phyloP scores from a whole-genome alignment of 53 echinoderm and acorn worm genomes.

The Luidia sarsii region DNA sequence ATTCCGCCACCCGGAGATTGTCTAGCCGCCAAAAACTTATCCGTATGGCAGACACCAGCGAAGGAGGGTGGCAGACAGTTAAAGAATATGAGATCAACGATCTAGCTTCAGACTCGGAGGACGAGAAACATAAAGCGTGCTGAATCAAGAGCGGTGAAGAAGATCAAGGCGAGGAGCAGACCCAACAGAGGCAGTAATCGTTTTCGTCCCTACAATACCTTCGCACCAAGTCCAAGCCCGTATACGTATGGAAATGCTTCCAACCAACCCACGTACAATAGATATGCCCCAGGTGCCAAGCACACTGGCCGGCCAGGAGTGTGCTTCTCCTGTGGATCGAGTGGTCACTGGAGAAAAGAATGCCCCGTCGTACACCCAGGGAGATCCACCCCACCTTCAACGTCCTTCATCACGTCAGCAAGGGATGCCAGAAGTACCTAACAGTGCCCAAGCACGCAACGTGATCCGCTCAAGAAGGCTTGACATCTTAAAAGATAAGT shows the following conservation, averaged over 20 bases:
- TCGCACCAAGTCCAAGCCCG: neutral
- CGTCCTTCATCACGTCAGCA: neutral
- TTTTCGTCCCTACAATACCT: slow-evolving; percentile 1
- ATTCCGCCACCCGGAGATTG: neutral
- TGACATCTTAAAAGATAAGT: neutral
- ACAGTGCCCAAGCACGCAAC: too few species aligned
- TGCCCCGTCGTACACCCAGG: slow-evolving; percentile 21
- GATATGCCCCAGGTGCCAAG: neutral
- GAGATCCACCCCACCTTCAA: neutral
- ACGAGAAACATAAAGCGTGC: neutral
- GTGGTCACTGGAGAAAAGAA: slow-evolving; percentile 54
- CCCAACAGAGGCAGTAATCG: neutral
- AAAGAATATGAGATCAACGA: neutral
- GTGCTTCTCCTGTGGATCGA: slow-evolving; percentile 49
- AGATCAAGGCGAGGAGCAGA: neutral
- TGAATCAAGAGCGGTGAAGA: neutral
- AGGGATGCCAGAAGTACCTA: slow-evolving; percentile 1
- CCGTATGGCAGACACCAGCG: neutral
- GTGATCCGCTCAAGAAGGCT: neutral
- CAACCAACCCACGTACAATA: neutral
- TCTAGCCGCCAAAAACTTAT: neutral
- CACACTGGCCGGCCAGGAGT: neutral
- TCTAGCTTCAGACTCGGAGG: neutral
- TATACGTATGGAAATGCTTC: too few species aligned
- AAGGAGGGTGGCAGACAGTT: slow-evolving; percentile 1